A percentile compares a stretch with the other conserved stretches of the same genome.
These are phyloP conservation scores for Enteromius mattozi DNA, from an alignment of 2,797 vertebrate genomes.

Conservation along the genomic window DNA sequence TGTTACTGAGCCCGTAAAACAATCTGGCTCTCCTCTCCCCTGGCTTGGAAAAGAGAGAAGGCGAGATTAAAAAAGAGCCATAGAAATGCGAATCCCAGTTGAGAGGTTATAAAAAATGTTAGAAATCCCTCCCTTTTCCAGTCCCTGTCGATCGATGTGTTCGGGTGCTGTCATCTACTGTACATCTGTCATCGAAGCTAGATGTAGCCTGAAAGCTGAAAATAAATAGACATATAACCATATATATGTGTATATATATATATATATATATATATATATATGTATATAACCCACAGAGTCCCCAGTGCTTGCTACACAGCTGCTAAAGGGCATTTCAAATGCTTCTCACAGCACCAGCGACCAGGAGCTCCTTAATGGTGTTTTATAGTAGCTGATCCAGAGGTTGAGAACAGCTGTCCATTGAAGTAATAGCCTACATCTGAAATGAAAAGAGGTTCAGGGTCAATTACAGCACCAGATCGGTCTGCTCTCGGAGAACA, in stretches of 20 bases:
- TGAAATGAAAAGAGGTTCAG: slow-evolving; percentile 51
- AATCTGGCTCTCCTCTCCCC: slow-evolving; percentile 60
- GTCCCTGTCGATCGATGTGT: slow-evolving; percentile 64
- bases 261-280: slow-evolving; percentile 1
- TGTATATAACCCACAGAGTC: neutral
- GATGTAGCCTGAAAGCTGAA: slow-evolving; percentile 49
- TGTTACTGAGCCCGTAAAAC: slow-evolving; percentile 76
- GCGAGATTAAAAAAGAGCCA: slow-evolving; percentile 15
- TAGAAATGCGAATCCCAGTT: slow-evolving; percentile 38
- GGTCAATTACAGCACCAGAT: slow-evolving; percentile 60
- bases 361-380: slow-evolving; percentile 71
- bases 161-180: slow-evolving; percentile 59
- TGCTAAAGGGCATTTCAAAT: slow-evolving; percentile 73
- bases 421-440: slow-evolving; percentile 61
- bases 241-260: slow-evolving; percentile 17
- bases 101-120: slow-evolving; percentile 76
- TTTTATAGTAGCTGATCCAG: slow-evolving; percentile 72
- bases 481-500: slow-evolving; percentile 46
- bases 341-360: slow-evolving; percentile 57
- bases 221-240: slow-evolving; percentile 34
- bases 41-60: slow-evolving; percentile 34
- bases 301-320: slow-evolving; percentile 27
- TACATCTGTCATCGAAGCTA: slow-evolving; percentile 72
- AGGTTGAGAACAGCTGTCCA: slow-evolving; percentile 59
- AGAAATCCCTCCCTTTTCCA: slow-evolving; percentile 67